These are phyloP conservation scores for Alviniconcha strummeri DNA, from an alignment of 2,888 invertebrate species.

Conservation along the genomic window DNA sequence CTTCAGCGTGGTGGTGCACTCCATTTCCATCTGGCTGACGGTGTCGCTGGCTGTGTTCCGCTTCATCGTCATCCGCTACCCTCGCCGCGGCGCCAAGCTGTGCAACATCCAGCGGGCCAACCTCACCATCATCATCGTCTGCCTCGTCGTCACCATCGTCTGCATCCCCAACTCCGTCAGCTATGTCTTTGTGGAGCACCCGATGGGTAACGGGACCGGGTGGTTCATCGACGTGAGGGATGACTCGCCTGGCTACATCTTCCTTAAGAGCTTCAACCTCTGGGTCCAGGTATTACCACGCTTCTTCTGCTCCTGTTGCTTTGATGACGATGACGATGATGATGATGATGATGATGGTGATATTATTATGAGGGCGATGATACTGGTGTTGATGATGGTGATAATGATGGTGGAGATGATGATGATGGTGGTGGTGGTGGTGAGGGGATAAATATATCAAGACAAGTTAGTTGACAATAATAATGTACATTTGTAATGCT, in stretches of 20 bases:
- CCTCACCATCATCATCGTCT: constrained; percentile 83
- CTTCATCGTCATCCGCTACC: constrained; percentile 77
- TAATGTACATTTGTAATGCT: too few relatives aligned
- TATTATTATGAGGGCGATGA: too few relatives aligned
- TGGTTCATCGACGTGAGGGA: constrained; percentile 76
- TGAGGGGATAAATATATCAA: too few relatives aligned
- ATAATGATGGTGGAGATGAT: too few relatives aligned
- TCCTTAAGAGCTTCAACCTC: constrained; percentile 81
- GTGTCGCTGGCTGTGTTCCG: constrained; percentile 95
- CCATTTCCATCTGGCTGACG: constrained; percentile 95
- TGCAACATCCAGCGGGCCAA: constrained; percentile 87
- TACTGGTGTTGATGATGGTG: too few relatives aligned
- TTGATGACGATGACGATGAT: too few relatives aligned
- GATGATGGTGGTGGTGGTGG: too few relatives aligned
- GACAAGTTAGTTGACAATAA: too few relatives aligned
- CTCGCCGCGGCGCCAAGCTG: constrained; percentile 87
- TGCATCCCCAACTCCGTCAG: constrained; percentile 75
- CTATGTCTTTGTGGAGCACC: constrained; percentile 72
- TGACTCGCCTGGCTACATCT: constrained; percentile 56
- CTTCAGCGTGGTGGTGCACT: constrained; percentile 90
- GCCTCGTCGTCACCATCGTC: constrained; percentile 64
- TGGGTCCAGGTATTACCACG: constrained; percentile 78
- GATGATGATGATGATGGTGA: too few relatives aligned
- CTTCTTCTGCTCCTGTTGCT: not conserved
- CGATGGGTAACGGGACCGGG: constrained; percentile 61